Conservation (phyloP, 2,113 vertebrate genomes). For the Melanerpes aurifrons region DNA sequence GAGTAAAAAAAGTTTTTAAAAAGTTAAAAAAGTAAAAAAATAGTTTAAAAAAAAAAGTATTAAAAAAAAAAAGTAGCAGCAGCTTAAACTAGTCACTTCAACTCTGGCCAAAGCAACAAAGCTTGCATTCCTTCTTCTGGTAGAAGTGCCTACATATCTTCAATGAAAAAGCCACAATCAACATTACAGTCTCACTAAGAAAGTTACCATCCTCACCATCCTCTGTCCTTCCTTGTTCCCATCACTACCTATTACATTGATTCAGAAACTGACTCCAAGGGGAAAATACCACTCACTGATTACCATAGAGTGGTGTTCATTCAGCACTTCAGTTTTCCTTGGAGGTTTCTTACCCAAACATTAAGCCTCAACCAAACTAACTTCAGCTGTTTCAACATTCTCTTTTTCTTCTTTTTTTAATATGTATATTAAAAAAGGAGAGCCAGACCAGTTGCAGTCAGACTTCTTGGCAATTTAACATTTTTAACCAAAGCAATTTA, state of each 20-base stretch:
- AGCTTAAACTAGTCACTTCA: background rate
- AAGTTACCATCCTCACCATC: background rate
- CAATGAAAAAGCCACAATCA: background rate
- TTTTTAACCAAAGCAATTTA: conserved; percentile 63
- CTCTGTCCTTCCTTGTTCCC: background rate
- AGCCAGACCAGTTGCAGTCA: conserved; percentile 40
- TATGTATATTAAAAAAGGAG: background rate
- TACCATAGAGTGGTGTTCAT: conserved; percentile 64
- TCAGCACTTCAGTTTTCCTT: conserved; percentile 69
- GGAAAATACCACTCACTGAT: conserved; percentile 58
- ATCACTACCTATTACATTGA: conserved; percentile 19
- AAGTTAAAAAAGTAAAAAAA: too few species aligned
- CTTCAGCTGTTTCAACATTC: conserved; percentile 71
- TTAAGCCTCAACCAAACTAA: conserved; percentile 64
- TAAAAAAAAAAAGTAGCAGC: background rate
- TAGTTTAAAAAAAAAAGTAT: too few species aligned
- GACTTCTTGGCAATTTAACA: conserved; percentile 51
- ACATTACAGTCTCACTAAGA: background rate
- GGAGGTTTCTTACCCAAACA: conserved; percentile 67
- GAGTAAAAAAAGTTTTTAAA: too few species aligned
- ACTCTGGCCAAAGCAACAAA: background rate
- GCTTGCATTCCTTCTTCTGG: background rate
- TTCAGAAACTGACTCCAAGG: conserved; percentile 42
- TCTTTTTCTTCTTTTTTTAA: background rate
- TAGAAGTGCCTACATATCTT: background rate